Base-by-base conservation (phyloP, 2,888 invertebrate genomes). In the Caenorhabditis sp. region DNA sequence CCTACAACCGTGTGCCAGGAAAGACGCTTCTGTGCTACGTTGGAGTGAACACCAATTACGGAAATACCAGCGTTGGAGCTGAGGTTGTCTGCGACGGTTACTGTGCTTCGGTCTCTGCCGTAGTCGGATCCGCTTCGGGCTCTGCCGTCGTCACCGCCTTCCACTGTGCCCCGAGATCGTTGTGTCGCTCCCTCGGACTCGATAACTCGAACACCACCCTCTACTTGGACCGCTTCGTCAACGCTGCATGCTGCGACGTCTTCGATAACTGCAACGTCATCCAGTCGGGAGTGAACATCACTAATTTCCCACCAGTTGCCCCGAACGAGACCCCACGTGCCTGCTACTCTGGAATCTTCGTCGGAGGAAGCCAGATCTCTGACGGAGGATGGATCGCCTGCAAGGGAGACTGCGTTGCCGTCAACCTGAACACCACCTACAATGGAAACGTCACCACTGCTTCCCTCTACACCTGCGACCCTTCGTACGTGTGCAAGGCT, bases 391-490 rank as follows among this genome's bases (percentile, higher is more conserved):
- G 81, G 81, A 41, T 37, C 30, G 68, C 79, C 13, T 82, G 82
- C 58, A 59, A 70, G 26, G 82, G 82, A 78, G 80, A 82, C 39
- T 82, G 82, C 46, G 76, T 72, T 48, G 55, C 79, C 3, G 24
- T 81, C 52, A 59, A 55, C 56, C n/a, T 81, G 37, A 75, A 79
- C 53, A 76, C 82, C 35, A 77, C 74, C 15, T 50, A 52, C 62
- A 72, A 74, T 24, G 73, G 73, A 53, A 32, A 24, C 8, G 8
- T 32, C n/a, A 32, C 50, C 37, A 46, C 41, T 27, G 80, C 78
- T 37, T 63, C 79, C 17, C 46, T 82, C 45, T 82, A 80, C 77
- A 71, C 82, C 15, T 82, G 82, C 55, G 82, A 82, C 48, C 82
- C 82, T 39, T 77, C 79, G 15, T 63, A 59, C 43, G 45, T 82